Percentiles rank a stretch among this genome's conserved stretches.
Evolutionary conservation across 2,888 invertebrate species (phyloP).

Genomic region (Aricia artaxerxes): DNA sequence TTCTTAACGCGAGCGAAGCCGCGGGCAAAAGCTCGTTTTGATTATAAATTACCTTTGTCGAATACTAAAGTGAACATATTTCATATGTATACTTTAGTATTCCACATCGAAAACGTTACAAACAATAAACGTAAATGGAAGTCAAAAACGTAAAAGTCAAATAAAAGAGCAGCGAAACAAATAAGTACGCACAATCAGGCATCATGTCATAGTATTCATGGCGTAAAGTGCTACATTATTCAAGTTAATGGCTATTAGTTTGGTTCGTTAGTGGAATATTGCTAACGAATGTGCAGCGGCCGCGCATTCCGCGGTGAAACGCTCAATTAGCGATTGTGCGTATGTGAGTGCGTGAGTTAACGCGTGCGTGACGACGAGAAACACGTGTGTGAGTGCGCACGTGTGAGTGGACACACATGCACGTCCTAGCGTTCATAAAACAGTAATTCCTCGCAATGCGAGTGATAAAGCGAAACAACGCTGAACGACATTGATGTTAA

Average conservation of each 20-base stretch:
- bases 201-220: slow-evolving; percentile 58
- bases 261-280: slow-evolving; percentile 79
- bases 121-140: background rate
- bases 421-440: slow-evolving; percentile 55
- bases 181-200: slow-evolving; percentile 46
- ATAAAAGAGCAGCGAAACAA: slow-evolving; percentile 34
- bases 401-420: slow-evolving; percentile 50
- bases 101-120: no score
- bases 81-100: no score
- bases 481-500: slow-evolving; percentile 33
- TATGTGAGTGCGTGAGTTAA: background rate
- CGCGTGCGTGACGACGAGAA: background rate
- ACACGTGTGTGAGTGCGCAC: background rate
- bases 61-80: no score
- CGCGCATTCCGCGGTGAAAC: slow-evolving; percentile 66
- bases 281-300: slow-evolving; percentile 75
- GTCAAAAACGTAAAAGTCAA: background rate
- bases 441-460: slow-evolving; percentile 52
- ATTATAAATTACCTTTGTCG: no score
- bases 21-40: no score
- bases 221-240: slow-evolving; percentile 75
- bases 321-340: slow-evolving; percentile 61
- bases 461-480: slow-evolving; percentile 40
- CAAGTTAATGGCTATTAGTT: slow-evolving; percentile 78
- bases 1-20: no score